Evolutionary conservation across 2,113 vertebrate genomes (phyloP).

Genomic region (Syngnathus scovelli): DNA sequence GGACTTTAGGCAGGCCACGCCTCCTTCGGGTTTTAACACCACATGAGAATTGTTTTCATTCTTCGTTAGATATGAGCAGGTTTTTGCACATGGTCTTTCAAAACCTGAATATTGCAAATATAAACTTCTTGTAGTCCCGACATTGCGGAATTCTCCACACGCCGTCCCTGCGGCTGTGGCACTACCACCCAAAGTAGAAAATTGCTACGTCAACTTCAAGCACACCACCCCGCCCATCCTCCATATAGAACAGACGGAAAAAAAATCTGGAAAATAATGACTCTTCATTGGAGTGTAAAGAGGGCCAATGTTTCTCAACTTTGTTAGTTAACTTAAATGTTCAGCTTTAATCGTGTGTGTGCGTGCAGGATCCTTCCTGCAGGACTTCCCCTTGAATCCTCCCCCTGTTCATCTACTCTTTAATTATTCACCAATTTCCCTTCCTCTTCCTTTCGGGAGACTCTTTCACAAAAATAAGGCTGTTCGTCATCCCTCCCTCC

Average conservation of each 20-base stretch:
- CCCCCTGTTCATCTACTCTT: slow-evolving; percentile 23
- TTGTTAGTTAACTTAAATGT: neutral
- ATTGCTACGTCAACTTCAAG: neutral
- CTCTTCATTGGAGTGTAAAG: neutral
- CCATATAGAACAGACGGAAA: neutral
- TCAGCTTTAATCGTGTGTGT: neutral
- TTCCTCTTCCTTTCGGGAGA: slow-evolving; percentile 36
- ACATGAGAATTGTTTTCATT: slow-evolving; percentile 31
- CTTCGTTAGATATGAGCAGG: slow-evolving; percentile 2
- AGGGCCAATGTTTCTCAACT: neutral
- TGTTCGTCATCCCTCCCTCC: slow-evolving; percentile 30
- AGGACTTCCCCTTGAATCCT: slow-evolving; percentile 38
- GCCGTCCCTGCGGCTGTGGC: neutral
- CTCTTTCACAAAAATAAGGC: slow-evolving; percentile 42
- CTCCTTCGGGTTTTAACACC: slow-evolving; percentile 22
- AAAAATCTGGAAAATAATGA: neutral
- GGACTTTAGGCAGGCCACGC: slow-evolving; percentile 25
- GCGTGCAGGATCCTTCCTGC: slow-evolving; percentile 1
- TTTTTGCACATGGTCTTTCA: neutral
- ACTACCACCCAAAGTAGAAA: neutral
- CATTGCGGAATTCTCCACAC: no score
- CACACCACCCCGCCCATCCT: no score
- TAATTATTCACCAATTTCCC: slow-evolving; percentile 28
- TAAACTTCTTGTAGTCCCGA: no score
- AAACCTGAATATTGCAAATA: slow-evolving; percentile 2